phyloP scores from a whole-genome alignment of 2,797 vertebrate species.

The Sciurus vulgaris region DNA sequence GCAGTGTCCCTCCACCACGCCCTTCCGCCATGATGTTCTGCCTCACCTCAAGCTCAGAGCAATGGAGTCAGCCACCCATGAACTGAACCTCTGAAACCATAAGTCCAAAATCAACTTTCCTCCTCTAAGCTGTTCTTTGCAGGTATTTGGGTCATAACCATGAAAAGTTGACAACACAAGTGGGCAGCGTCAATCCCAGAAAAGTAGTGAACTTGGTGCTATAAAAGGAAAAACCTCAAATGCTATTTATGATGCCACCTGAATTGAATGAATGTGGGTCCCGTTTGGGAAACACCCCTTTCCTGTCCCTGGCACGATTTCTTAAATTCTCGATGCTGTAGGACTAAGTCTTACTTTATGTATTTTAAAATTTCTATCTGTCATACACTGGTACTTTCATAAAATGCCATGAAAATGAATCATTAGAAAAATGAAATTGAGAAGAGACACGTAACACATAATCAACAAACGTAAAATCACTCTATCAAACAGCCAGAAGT shows the following conservation, averaged over 20 bases:
- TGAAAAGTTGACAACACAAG: too few species aligned
- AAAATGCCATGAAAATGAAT: conserved; percentile 8
- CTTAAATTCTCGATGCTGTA: neutral
- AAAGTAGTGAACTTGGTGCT: neutral
- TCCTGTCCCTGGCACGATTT: neutral
- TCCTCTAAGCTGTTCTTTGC: too few species aligned
- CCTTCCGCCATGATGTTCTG: too few species aligned
- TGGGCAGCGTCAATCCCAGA: neutral
- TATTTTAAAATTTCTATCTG: neutral
- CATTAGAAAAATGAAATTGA: conserved; percentile 17
- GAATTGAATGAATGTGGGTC: neutral
- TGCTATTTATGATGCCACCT: neutral
- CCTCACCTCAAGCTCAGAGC: too few species aligned
- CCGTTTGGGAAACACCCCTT: neutral
- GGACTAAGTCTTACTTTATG: neutral
- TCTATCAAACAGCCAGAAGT: neutral
- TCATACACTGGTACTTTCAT: neutral
- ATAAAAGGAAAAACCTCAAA: neutral
- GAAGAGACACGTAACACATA: neutral
- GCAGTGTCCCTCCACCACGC: too few species aligned
- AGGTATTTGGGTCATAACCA: too few species aligned
- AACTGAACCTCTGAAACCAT: too few species aligned
- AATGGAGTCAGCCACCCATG: too few species aligned
- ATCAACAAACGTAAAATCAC: neutral
- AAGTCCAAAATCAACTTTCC: too few species aligned